phyloP scores from a whole-genome alignment of 1,140 invertebrate species.

The Neodiprion fabricii region DNA sequence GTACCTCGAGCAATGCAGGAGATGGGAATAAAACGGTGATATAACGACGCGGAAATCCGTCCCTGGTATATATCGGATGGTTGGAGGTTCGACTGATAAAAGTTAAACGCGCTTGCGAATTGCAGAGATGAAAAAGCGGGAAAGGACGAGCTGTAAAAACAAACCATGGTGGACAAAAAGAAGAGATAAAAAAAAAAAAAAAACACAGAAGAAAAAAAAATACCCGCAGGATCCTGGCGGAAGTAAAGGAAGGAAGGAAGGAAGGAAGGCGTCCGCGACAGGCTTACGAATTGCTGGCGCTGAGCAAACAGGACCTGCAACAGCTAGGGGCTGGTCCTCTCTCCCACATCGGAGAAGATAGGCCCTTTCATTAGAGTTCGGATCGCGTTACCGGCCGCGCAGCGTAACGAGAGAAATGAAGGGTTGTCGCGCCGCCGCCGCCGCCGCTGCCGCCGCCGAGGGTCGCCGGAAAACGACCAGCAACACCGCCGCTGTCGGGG shows the following conservation, averaged over 20 bases:
- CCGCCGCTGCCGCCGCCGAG: neutral
- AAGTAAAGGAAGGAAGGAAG: neutral
- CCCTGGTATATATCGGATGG: neutral
- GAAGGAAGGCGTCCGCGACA: neutral
- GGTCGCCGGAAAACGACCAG: too few species aligned
- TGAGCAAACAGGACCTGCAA: neutral
- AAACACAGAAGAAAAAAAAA: neutral
- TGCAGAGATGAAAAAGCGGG: neutral
- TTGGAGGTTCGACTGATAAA: neutral
- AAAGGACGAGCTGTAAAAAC: neutral
- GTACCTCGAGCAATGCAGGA: too few species aligned
- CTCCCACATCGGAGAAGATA: neutral
- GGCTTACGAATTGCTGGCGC: neutral
- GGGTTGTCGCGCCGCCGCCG: neutral
- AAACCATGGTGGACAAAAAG: neutral
- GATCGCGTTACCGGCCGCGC: conserved; percentile 1
- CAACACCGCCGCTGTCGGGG: too few species aligned
- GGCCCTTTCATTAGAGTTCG: conserved; percentile 7
- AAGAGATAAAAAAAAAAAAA: neutral
- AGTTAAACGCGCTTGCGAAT: neutral
- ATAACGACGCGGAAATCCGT: conserved; percentile 7
- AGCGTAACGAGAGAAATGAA: conserved; percentile 1
- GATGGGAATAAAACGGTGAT: neutral
- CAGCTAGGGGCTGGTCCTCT: too few species aligned
- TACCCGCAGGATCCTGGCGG: neutral